These are phyloP conservation scores for Ursus arctos DNA, from an alignment of 2,113 vertebrate genomes.

Conservation along the genomic window DNA sequence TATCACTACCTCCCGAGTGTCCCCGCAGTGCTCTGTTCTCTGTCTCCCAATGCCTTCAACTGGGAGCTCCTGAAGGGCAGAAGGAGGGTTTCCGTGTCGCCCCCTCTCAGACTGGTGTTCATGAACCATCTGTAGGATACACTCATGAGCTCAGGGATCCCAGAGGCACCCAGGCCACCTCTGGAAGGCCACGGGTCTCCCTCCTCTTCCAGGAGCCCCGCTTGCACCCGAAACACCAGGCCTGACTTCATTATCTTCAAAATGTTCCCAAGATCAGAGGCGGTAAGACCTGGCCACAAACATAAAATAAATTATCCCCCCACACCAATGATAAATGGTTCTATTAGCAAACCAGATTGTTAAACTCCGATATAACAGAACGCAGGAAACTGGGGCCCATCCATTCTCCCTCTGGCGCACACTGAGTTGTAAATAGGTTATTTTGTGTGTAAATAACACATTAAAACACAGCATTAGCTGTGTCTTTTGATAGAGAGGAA, in stretches of 20 bases:
- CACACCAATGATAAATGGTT: slow-evolving; percentile 96
- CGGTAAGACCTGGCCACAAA: slow-evolving; percentile 89
- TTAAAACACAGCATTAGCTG: slow-evolving; percentile 98
- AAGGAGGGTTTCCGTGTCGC: background rate
- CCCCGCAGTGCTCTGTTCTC: background rate
- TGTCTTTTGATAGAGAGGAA: slow-evolving; percentile 96
- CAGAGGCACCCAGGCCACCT: background rate
- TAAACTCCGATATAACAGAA: slow-evolving; percentile 97
- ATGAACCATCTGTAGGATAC: background rate
- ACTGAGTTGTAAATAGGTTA: slow-evolving; percentile 96
- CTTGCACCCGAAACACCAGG: slow-evolving; percentile 82
- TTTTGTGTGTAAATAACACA: slow-evolving; percentile 99
- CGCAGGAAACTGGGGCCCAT: slow-evolving; percentile 92
- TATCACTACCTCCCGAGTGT: background rate
- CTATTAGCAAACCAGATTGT: slow-evolving; percentile 99
- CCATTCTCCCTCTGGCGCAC: slow-evolving; percentile 92
- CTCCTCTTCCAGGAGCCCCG: background rate
- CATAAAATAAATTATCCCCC: slow-evolving; percentile 89
- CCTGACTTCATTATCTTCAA: slow-evolving; percentile 88
- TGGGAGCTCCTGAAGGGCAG: background rate
- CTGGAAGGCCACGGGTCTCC: background rate
- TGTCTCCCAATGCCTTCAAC: background rate
- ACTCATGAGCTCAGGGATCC: background rate
- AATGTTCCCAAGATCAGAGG: slow-evolving; percentile 94
- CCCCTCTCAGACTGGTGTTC: background rate